Conservation (phyloP, 2,113 vertebrate genomes). For the Motacilla alba region DNA sequence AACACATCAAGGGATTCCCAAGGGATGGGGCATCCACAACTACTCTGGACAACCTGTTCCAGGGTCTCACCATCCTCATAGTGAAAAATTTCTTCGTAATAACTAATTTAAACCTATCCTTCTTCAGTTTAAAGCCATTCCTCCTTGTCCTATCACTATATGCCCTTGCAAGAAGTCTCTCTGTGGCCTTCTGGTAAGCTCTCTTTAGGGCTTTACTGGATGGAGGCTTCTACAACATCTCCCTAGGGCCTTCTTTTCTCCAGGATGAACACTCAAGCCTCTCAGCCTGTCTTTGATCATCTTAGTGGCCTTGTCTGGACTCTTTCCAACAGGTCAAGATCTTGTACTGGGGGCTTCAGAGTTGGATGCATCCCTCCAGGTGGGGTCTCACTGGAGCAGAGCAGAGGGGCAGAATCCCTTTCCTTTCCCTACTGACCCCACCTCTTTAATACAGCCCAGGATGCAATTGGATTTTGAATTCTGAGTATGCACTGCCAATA, state of each 20-base stretch:
- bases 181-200: neutral
- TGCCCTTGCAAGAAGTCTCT: neutral
- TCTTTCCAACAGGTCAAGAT: neutral
- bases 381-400: neutral
- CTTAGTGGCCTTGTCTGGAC: neutral
- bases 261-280: neutral
- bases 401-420: neutral
- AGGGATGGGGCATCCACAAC: neutral
- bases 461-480: neutral
- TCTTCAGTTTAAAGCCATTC: neutral
- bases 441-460: accelerated
- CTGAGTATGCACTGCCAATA: accelerated
- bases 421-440: neutral
- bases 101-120: neutral
- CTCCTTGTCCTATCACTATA: neutral
- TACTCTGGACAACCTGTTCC: neutral
- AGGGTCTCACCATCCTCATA: neutral
- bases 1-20: no score
- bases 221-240: neutral
- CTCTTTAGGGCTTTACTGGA: neutral
- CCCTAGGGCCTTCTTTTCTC: neutral
- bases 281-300: neutral
- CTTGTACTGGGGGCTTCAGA: neutral
- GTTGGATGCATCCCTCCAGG: neutral
- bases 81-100: neutral